Base-by-base conservation (phyloP, 1,140 invertebrate species). In the Choristoneura fumiferana region DNA sequence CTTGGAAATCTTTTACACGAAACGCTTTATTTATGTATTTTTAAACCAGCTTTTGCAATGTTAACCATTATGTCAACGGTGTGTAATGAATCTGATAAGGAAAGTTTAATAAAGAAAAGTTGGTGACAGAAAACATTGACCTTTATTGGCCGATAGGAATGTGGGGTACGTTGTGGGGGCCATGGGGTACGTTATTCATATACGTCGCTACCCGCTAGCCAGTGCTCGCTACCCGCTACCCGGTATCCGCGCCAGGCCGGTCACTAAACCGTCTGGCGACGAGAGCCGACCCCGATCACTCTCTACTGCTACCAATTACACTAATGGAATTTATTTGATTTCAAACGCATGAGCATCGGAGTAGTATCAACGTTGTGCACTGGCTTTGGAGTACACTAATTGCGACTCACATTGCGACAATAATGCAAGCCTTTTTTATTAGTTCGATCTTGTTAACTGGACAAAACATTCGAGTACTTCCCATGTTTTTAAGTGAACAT, bases 261-360 rank as follows among this genome's bases (percentile, higher is more conserved):
- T 9, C 9, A 43, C 17, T 18, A 6, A 18, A 22, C 13, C 17
- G 18, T 14, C 40, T 22, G 18, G 43, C 43, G 22, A 18, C 43
- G 22, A 17, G 40, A 22, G 43, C 43, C 22, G 33, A 65, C 66
- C 67, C 70, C 71, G 69, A 64, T 69, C 73, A 78, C 73, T 75
- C 67, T 60, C 60, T 64, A 70, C 70, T 59, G 63, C 66, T 79
- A 76, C 70, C 79, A 82, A 87, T 87, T 84, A 78, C 81, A 67
- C 68, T 84, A 84, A 84, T 87, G 84, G 79, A 87, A 80, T 82
- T 81, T 84, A 81, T 84, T 82, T 82, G 71, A 80, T 77, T 83
- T 73, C 62, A 67, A 84, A 77, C 72, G 71, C 67, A 71, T 67
- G 71, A 64, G 69, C 65, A 58, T 49, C 65, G 69, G 60, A 63